phyloP scores from a whole-genome alignment of 2,797 vertebrate species.

The Enteromius unitaeniatus region DNA sequence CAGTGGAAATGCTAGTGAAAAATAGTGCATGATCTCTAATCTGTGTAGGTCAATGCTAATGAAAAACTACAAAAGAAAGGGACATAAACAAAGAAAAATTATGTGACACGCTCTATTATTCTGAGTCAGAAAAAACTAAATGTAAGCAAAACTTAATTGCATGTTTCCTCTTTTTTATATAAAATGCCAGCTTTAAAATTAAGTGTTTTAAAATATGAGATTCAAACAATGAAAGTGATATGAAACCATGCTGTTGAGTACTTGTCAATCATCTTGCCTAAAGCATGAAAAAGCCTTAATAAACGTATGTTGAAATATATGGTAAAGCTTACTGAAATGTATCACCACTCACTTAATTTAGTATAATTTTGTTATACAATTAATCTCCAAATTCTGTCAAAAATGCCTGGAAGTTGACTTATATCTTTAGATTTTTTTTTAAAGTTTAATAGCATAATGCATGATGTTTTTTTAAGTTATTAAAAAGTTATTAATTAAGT shows the following conservation, averaged over 20 bases:
- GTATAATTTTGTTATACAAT: no score
- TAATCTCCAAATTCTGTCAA: not conserved
- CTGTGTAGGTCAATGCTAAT: not conserved
- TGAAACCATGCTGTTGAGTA: not conserved
- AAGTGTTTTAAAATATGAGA: not conserved
- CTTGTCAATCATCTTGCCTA: not conserved
- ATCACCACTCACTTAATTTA: not conserved
- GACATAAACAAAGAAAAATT: not conserved
- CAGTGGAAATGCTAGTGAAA: not conserved
- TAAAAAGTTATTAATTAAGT: no score
- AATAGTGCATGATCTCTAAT: not conserved
- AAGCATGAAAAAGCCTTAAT: not conserved
- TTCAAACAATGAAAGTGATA: not conserved
- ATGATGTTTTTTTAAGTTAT: no score
- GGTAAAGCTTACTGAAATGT: not conserved
- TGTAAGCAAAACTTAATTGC: not conserved
- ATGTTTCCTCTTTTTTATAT: not conserved
- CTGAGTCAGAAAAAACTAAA: not conserved
- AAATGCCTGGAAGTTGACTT: not conserved
- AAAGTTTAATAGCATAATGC: not conserved
- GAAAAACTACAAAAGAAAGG: not conserved
- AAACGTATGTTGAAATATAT: not conserved
- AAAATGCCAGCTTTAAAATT: not conserved
- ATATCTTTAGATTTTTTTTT: not conserved
- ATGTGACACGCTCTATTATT: not conserved